Conservation (phyloP, 2,888 invertebrate species). For the Petrolisthes manimaculis region DNA sequence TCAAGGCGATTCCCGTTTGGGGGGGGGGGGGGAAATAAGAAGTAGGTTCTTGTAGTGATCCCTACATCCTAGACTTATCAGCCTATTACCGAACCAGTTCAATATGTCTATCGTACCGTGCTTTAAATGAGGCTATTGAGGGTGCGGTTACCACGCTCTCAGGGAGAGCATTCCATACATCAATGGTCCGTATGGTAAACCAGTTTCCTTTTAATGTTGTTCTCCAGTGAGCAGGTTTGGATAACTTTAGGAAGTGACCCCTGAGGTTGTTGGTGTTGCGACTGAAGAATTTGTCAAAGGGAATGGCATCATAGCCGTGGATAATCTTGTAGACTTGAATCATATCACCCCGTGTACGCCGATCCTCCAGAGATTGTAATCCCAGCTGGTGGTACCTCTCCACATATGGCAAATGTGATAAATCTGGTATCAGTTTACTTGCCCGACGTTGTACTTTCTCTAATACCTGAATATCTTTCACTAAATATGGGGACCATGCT, state of each 20-base stretch:
- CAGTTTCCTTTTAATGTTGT: not conserved
- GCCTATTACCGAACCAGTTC: fast-evolving
- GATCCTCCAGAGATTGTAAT: not conserved
- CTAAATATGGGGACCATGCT: slow-evolving; percentile 4
- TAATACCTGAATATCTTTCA: not conserved
- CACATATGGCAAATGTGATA: not conserved
- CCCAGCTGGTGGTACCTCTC: not conserved
- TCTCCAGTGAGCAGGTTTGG: not conserved
- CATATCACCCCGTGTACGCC: not conserved
- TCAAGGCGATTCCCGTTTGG: not conserved
- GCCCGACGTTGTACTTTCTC: not conserved
- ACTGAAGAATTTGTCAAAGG: not conserved
- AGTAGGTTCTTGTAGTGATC: not conserved
- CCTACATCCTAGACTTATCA: not conserved
- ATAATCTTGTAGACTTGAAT: not conserved
- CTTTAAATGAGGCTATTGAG: too few species aligned
- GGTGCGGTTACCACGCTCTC: not conserved
- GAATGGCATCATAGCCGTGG: not conserved
- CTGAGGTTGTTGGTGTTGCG: not conserved
- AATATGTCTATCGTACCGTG: not conserved
- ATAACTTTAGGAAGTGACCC: not conserved
- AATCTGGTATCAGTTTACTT: not conserved
- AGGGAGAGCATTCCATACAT: not conserved
- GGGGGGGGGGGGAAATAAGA: not conserved
- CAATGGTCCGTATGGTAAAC: not conserved